Evolutionary conservation across 2,113 vertebrate genomes (phyloP), one percentile per base, ranked within the genome.

Genomic region (Coptodon bakossiorum): DNA sequence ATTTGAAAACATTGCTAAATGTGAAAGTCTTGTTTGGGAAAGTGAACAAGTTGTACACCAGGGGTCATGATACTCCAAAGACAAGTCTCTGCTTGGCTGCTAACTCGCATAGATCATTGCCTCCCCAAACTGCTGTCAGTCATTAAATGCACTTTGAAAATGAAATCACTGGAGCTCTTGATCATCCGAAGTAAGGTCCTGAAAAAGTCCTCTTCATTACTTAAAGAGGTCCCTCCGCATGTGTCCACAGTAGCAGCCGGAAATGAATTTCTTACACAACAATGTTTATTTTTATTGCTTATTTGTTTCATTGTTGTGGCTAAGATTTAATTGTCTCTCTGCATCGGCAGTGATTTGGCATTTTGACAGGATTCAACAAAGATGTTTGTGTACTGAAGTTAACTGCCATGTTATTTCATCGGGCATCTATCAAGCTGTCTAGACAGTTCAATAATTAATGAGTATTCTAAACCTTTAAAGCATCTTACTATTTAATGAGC

Each of bases 381-480:
- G 31, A 85, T 63, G 81, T 91, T 90, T 89, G 86, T 87, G 86
- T 68, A 76, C 82, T 82, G 38, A 83, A 71, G 88, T 93, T 91
- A 92, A 90, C 78, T 88, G 91, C 48, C 89, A 83, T 86, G 93
- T 92, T 91, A 89, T 91, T 89, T 94, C 89, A 93, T 94, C 87
- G 73, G 89, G 36, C 84, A 84, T 86, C 90, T 88, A 92, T 94
- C 90, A 93, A 88, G 82, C 88, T 86, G 95, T 96, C 94, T 95
- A 96, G 93, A 96, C 94, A 40, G 63, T 38, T 95, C 13, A 94
- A 95, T 95, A 94, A 93, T 95, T 88, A 90, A 94, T 95, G 92
- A 91, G 87, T 53, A 91, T 93, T 92, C 84, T 91, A 90, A 92
- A 91, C 91, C 90, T 85, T 92, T 93, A 92, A 93, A 94, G 88